Percentiles rank a stretch among this genome's conserved stretches.
phyloP scores from a whole-genome alignment of 1,140 invertebrate species.

The Maconellicoccus hirsutus region DNA sequence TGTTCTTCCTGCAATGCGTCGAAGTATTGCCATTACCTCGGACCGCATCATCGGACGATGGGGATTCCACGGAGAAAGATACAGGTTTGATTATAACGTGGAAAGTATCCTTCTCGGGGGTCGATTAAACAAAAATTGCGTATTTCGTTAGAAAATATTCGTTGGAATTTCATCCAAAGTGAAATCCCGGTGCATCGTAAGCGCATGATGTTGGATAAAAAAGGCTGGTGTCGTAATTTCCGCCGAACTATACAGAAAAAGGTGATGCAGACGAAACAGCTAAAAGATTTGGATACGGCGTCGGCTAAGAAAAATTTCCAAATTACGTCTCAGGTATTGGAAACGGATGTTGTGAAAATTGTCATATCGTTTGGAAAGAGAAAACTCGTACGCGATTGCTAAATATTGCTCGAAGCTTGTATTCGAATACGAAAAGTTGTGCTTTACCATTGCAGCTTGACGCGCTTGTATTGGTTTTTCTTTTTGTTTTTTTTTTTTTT shows the following conservation, averaged over 20 bases:
- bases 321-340: slow-evolving; percentile 41
- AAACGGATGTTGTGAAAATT: background rate
- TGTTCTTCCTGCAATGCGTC: slow-evolving; percentile 52
- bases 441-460: no score
- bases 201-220: slow-evolving; percentile 34
- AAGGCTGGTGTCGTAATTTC: slow-evolving; percentile 39
- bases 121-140: background rate
- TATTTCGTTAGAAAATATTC: slow-evolving; percentile 34
- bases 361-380: background rate
- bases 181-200: slow-evolving; percentile 49
- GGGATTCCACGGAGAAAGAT: slow-evolving; percentile 6
- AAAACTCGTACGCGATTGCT: background rate
- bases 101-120: no score
- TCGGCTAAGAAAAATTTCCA: slow-evolving; percentile 44
- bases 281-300: slow-evolving; percentile 50
- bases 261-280: slow-evolving; percentile 54
- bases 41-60: background rate
- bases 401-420: no score
- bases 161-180: slow-evolving; percentile 74
- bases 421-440: no score
- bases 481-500: no score
- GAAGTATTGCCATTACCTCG: background rate
- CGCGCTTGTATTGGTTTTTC: no score
- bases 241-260: slow-evolving; percentile 58
- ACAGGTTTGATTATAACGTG: background rate